A percentile compares a stretch with the other conserved stretches of the same genome.
These are phyloP conservation scores for Hydrochoerus hydrochaeris DNA, from an alignment of 2,113 vertebrate genomes.

Conservation along the genomic window DNA sequence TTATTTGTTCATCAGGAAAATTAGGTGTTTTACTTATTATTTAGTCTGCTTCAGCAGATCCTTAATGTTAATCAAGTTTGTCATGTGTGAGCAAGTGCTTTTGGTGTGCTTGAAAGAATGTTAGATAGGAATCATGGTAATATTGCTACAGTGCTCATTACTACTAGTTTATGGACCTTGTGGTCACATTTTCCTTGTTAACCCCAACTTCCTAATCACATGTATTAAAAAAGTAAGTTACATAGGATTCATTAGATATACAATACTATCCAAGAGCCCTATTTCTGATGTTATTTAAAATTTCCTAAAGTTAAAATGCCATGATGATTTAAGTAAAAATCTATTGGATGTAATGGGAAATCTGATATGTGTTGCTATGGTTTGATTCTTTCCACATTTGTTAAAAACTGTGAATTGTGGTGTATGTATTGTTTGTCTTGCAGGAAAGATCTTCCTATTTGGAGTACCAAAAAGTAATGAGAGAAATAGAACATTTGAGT, in stretches of 20 bases:
- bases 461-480: conserved; percentile 94
- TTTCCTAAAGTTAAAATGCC: conserved; percentile 12
- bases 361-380: not conserved
- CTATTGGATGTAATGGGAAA: not conserved
- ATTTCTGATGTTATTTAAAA: not conserved
- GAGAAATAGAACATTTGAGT: conserved; percentile 92
- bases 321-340: not conserved
- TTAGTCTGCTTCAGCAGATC: not conserved
- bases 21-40: not conserved
- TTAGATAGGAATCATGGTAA: too few relatives aligned
- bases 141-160: too few relatives aligned
- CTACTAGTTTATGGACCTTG: not conserved
- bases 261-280: not conserved
- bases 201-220: not conserved
- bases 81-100: not conserved
- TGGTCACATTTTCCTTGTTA: not conserved
- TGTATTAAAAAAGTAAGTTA: conserved; percentile 32
- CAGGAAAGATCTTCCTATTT: conserved; percentile 94
- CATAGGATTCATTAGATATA: not conserved
- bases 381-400: conserved; percentile 19
- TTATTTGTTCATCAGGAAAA: not conserved
- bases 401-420: not conserved
- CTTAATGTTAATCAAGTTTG: not conserved
- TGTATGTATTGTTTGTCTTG: conserved; percentile 60
- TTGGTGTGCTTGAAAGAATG: not conserved